Conservation (phyloP, 2,888 invertebrate genomes). For the Myopa testacea region DNA sequence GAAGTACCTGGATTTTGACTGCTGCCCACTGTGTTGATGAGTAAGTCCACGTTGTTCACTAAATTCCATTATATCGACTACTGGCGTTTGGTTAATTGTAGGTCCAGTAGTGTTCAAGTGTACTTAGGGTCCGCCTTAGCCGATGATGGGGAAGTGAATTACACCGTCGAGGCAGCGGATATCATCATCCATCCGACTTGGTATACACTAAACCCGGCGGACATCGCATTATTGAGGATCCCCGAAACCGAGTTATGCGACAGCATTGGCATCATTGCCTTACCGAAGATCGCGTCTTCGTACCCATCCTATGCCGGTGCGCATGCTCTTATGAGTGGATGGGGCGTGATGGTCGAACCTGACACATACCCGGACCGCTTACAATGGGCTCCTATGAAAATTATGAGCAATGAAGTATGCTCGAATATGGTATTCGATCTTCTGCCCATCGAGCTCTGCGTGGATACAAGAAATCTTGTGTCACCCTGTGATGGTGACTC, state of each 20-base stretch:
- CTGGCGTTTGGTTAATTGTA: neutral
- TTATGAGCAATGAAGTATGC: neutral
- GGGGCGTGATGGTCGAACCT: neutral
- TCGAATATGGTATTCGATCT: neutral
- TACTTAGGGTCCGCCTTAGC: neutral
- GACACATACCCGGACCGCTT: neutral
- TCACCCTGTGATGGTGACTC: neutral
- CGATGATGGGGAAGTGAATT: neutral
- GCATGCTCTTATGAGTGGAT: neutral
- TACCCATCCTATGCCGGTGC: neutral
- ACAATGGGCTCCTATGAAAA: neutral
- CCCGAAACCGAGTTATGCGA: neutral
- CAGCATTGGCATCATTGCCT: neutral
- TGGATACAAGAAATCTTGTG: neutral
- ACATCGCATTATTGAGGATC: neutral
- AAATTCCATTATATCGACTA: no score
- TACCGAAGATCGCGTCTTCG: neutral
- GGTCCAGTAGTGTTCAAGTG: neutral
- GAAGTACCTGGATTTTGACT: slow-evolving; percentile 3
- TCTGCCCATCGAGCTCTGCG: neutral
- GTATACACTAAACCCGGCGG: neutral
- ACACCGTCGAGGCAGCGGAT: neutral
- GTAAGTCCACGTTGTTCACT: neutral
- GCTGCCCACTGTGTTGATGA: slow-evolving; percentile 4
- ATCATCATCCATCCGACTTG: neutral